Percentiles rank a stretch among this genome's conserved stretches.
These are phyloP conservation scores for Brachionus sp. DNA, from an alignment of 1,140 invertebrate genomes.

Conservation along the genomic window DNA sequence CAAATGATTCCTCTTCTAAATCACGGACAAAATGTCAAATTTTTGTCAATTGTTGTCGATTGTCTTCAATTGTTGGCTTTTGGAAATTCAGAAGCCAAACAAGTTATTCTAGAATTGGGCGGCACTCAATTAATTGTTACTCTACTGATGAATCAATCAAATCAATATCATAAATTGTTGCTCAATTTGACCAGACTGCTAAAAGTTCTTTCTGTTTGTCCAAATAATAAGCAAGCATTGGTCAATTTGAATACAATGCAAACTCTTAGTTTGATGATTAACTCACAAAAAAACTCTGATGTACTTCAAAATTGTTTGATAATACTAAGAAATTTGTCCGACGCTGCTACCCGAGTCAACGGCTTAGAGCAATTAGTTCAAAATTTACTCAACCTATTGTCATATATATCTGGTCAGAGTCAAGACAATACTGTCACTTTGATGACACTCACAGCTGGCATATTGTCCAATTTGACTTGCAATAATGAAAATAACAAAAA, in stretches of 20 bases:
- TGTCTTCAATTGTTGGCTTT: conserved; percentile 96
- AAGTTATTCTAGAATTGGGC: conserved; percentile 92
- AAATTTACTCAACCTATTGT: conserved; percentile 82
- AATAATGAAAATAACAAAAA: conserved; percentile 96
- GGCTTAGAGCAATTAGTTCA: conserved; percentile 81
- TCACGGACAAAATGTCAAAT: conserved; percentile 67
- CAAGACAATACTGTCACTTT: conserved; percentile 69
- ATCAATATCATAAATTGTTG: conserved; percentile 86
- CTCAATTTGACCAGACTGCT: conserved; percentile 96
- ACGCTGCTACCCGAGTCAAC: conserved; percentile 83
- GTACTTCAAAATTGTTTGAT: conserved; percentile 94
- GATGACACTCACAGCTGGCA: conserved; percentile 93
- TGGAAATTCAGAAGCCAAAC: conserved; percentile 91
- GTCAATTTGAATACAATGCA: conserved; percentile 87
- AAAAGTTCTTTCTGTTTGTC: conserved; percentile 94
- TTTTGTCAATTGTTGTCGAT: conserved; percentile 96
- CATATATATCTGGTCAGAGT: conserved; percentile 49
- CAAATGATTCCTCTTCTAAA: conserved; percentile 66
- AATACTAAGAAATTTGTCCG: conserved; percentile 93
- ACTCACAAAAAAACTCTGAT: conserved; percentile 67
- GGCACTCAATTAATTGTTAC: conserved; percentile 92
- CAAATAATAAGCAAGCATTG: conserved; percentile 94
- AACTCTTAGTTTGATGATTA: conserved; percentile 88
- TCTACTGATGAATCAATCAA: conserved; percentile 85
- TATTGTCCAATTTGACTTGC: conserved; percentile 95